Evolutionary conservation across 2,888 invertebrate genomes (phyloP), one percentile per base, ranked within the genome.

Genomic region (Gastracanthus pulcherrimus): DNA sequence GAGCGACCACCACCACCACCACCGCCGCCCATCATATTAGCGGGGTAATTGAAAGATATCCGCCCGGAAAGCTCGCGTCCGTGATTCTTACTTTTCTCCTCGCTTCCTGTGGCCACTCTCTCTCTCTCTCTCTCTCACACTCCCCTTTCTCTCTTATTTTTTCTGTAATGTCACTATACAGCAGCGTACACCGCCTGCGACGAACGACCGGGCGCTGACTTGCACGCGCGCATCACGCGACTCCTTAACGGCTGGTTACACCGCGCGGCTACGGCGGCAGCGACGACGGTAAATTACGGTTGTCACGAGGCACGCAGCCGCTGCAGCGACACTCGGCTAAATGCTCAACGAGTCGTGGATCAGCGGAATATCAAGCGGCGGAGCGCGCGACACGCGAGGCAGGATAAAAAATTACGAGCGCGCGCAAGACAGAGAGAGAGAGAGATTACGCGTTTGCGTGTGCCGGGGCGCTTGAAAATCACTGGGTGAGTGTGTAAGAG

Each of bases 1-100:
- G n/a, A n/a, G n/a, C n/a, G n/a, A n/a, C n/a, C n/a, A n/a, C n/a
- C n/a, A n/a, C n/a, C n/a, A n/a, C n/a, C n/a, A n/a, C n/a, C n/a
- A n/a, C n/a, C n/a, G n/a, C n/a, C n/a, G n/a, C 89, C 89, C 89
- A 89, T 90, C 90, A 89, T 89, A 91, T 91, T 89, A 90, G 88
- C 89, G 88, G 87, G 87, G 87, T 91, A 91, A 91, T 91, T 91
- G 91, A 91, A 91, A 90, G 91, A 91, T 90, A 91, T 91, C 90
- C 90, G 89, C 87, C 86, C 87, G 88, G 87, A 90, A 89, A 89
- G 89, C 88, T 87, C 86, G 67, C 77, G 51, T 66, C 87, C 87
- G 88, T 88, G 88, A 89, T 88, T 89, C 84, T 84, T 83, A 80
- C 81, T 84, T 83, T 84, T 82, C 82, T 81, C n/a, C 62, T 19